Conservation (phyloP, 2,113 vertebrate species). For the Callipepla californica region DNA sequence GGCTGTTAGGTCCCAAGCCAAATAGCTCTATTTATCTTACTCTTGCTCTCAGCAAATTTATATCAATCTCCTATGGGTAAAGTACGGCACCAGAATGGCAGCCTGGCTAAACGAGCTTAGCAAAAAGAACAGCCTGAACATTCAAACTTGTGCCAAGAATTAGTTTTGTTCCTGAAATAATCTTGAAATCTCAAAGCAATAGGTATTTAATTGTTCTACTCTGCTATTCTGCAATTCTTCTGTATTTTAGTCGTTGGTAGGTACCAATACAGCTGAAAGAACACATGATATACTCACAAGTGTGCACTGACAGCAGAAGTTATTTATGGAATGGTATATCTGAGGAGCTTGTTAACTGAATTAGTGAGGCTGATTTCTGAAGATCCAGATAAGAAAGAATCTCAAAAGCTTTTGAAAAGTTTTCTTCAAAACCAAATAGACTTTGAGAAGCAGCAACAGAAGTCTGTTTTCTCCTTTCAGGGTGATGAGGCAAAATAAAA, state of each 20-base stretch:
- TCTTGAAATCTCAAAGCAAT: background rate
- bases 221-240: background rate
- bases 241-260: background rate
- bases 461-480: slow-evolving; percentile 76
- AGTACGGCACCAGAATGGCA: background rate
- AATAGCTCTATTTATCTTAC: background rate
- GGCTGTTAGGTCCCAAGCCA: background rate
- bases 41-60: background rate
- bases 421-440: background rate
- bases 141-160: background rate
- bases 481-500: slow-evolving; percentile 90
- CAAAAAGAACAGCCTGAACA: background rate
- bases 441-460: background rate
- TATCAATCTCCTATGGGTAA: background rate
- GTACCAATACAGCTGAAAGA: background rate
- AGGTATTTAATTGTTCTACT: background rate
- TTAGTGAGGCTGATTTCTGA: background rate
- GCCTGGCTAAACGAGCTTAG: background rate
- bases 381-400: background rate
- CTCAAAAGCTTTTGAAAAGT: background rate
- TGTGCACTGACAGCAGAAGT: background rate
- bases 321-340: background rate
- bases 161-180: background rate
- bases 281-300: background rate
- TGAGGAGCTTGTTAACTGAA: background rate